These are phyloP conservation scores for Tyrannus savana DNA, from an alignment of 2,113 vertebrate species.

Conservation along the genomic window DNA sequence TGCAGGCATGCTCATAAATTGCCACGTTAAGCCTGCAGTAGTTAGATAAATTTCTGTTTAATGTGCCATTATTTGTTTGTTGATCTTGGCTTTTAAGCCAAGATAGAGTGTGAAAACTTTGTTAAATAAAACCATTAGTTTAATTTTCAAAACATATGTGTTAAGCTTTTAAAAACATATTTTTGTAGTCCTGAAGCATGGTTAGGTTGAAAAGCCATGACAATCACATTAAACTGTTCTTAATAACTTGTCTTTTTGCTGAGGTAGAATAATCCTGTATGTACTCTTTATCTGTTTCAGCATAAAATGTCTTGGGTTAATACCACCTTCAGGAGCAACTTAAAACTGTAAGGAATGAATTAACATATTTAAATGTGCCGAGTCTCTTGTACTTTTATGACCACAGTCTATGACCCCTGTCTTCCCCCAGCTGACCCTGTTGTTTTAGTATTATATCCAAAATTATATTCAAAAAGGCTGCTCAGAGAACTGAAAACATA, in stretches of 20 bases:
- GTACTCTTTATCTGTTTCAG: neutral
- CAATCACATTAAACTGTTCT: neutral
- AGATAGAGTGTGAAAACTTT: neutral
- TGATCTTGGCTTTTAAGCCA: neutral
- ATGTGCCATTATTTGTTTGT: neutral
- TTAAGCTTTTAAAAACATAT: neutral
- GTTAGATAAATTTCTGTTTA: neutral
- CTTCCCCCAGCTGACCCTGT: neutral
- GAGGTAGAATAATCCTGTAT: neutral
- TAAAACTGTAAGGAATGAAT: neutral
- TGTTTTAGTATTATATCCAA: neutral
- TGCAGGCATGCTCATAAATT: neutral
- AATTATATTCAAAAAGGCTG: neutral
- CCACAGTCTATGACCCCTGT: neutral
- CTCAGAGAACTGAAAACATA: neutral
- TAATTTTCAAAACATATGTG: neutral
- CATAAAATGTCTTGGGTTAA: neutral
- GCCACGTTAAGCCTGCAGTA: neutral
- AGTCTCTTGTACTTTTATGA: neutral
- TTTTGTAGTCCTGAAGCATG: neutral
- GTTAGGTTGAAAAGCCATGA: neutral
- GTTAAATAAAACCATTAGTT: neutral
- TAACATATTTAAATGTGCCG: neutral
- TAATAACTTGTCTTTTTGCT: neutral
- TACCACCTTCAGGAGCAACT: neutral